Evolutionary conservation across 2,113 vertebrate genomes (phyloP).

Genomic region (Oenanthe oenanthe): DNA sequence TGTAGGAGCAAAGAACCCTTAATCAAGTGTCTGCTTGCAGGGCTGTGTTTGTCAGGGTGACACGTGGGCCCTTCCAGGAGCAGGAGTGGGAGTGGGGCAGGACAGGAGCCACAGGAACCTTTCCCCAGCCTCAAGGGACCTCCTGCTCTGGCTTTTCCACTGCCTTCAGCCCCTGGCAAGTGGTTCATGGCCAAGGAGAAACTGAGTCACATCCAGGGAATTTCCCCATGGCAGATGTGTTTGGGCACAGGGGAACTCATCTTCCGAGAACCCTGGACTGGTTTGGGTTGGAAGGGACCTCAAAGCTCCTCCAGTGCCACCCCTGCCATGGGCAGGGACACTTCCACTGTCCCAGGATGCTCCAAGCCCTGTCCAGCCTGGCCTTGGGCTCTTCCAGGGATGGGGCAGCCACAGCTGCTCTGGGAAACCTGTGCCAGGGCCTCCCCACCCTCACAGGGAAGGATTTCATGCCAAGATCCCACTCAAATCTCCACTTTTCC

Average conservation of each 20-base stretch:
- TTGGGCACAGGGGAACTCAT: not conserved
- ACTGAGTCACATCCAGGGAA: not conserved
- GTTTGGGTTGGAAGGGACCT: not conserved
- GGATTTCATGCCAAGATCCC: not conserved
- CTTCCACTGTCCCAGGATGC: rapidly evolving
- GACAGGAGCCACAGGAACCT: not conserved
- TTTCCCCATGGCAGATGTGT: rapidly evolving
- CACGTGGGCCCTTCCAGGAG: not conserved
- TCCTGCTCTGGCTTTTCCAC: not conserved
- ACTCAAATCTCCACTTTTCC: not conserved
- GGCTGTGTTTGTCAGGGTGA: not conserved
- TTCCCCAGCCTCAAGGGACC: rapidly evolving
- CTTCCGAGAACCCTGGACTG: rapidly evolving
- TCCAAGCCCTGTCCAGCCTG: rapidly evolving
- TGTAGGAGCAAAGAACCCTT: not conserved
- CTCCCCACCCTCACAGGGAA: not conserved
- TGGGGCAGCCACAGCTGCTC: not conserved
- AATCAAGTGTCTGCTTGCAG: not conserved
- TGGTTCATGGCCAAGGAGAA: not conserved
- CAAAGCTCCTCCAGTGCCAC: not conserved
- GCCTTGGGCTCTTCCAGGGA: rapidly evolving
- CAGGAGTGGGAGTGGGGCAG: not conserved
- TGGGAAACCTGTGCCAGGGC: not conserved
- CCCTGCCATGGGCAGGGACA: not conserved
- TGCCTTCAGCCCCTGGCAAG: not conserved